phyloP scores from a whole-genome alignment of 2,113 vertebrate genomes.

The Cynocephalus volans region DNA sequence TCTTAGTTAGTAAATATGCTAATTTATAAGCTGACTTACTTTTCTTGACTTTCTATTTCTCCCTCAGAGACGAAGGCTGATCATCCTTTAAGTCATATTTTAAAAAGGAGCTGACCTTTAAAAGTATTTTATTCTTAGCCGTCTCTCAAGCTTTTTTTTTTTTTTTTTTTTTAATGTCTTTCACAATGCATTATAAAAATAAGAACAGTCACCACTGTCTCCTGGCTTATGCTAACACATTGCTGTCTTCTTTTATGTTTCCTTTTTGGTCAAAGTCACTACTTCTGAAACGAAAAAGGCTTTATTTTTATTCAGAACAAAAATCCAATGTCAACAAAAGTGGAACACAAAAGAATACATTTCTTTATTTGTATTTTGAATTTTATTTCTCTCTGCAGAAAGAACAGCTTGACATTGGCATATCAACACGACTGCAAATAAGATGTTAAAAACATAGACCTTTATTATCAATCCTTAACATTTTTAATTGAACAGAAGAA shows the following conservation, averaged over 20 bases:
- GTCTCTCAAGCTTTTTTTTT: background rate
- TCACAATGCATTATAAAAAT: slow-evolving; percentile 60
- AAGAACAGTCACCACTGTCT: slow-evolving; percentile 50
- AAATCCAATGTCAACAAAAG: slow-evolving; percentile 70
- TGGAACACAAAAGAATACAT: slow-evolving; percentile 39
- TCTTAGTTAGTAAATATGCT: slow-evolving; percentile 25
- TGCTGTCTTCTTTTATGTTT: slow-evolving; percentile 62
- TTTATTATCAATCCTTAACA: background rate
- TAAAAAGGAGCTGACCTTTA: slow-evolving; percentile 43
- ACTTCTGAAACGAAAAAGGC: background rate
- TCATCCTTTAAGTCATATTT: slow-evolving; percentile 49
- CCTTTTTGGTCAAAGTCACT: slow-evolving; percentile 66
- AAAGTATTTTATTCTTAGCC: slow-evolving; percentile 62
- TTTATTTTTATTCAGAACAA: slow-evolving; percentile 67
- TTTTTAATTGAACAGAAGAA: slow-evolving; percentile 36
- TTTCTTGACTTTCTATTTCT: slow-evolving; percentile 41
- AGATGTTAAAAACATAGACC: background rate
- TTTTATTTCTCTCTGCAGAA: slow-evolving; percentile 43
- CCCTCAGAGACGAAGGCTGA: slow-evolving; percentile 12
- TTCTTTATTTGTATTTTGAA: slow-evolving; percentile 60
- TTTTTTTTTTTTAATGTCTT: background rate
- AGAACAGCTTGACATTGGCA: background rate
- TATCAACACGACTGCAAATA: slow-evolving; percentile 49
- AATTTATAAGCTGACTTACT: background rate
- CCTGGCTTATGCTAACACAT: slow-evolving; percentile 23